phyloP scores from a whole-genome alignment of 92 coral and sea anemone genomes.

The Phymanthus crucifer region DNA sequence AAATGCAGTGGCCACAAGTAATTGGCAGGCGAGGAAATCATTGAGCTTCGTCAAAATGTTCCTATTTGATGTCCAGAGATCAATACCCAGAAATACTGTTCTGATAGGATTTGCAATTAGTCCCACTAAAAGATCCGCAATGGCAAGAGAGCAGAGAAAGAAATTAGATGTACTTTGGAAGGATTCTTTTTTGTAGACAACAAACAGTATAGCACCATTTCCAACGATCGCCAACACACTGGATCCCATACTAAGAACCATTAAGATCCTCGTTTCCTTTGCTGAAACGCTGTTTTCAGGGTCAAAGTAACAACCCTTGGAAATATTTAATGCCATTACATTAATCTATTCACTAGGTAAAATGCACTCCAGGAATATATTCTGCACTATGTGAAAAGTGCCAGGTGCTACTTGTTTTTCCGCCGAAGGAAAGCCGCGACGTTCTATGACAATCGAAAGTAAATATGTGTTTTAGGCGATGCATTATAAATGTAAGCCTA shows the following conservation, averaged over 20 bases:
- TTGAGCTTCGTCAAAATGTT: neutral
- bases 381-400: no score
- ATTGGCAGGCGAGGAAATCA: neutral
- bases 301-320: constrained; percentile 1
- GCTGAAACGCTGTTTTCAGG: neutral
- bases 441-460: no score
- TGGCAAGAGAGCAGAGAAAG: constrained; percentile 23
- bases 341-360: neutral
- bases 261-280: neutral
- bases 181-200: constrained; percentile 14
- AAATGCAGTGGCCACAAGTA: constrained; percentile 17
- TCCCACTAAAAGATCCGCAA: constrained; percentile 15
- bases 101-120: constrained; percentile 8
- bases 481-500: no score
- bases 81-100: neutral
- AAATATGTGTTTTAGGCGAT: no score
- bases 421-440: no score
- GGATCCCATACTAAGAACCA: neutral
- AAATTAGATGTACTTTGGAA: constrained; percentile 12
- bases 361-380: no score
- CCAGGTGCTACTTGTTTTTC: no score
- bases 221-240: constrained; percentile 13
- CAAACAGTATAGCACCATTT: neutral
- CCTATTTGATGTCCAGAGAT: neutral
- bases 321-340: neutral